Evolutionary conservation across 1,140 invertebrate species (phyloP), one percentile per base, ranked within the genome.

Genomic region (Trinorchestia longiramus): DNA sequence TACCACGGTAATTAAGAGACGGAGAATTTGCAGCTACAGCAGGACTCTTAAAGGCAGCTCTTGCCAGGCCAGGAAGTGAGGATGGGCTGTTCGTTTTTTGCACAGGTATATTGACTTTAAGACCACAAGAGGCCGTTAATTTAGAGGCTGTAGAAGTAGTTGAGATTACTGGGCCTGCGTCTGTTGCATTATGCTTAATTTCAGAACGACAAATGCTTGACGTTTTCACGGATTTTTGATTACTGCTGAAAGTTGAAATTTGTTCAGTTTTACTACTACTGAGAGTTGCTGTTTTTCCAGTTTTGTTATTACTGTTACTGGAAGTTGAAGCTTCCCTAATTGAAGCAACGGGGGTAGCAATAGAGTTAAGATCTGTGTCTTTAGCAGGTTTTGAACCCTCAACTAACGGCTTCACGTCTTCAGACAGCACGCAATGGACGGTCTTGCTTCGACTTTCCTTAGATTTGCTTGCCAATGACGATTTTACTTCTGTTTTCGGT

Each of bases 11-110:
- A 44, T 94, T 44, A 28, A 44, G 36, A 94, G 6, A 45, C 11
- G 0, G 43, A 40, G 43, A n/a, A 40, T 3, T 36, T 94, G 44
- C 41, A 47, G 92, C 19, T n/a, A 45, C 40, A 17, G 43, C 43
- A 36, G 92, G 92, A n/a, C 92, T 94, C n/a, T 45, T 94, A 40
- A 94, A 94, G 0, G 92, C 17, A 47, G 92, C 92, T 94, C 92
- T 42, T 1, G 92, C 92, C 3, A 94, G 43, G 44, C 92, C 43
- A 94, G 44, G 92, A 19, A 23, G 43, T 15, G 92, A 44, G 36
- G 92, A 94, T 15, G 43, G 40, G 92, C 92, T 94, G 43, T 3
- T 90, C 43, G 41, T 0, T 17, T 19, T 42, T 42, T 36, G 88
- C 4, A 90, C 15, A 42, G n/a, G n/a, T 41, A 1, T 15, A 40